Evolutionary conservation across 37 sponge, comb jelly and placozoan genomes (phyloP).

Genomic region (Axinella damicornis): DNA sequence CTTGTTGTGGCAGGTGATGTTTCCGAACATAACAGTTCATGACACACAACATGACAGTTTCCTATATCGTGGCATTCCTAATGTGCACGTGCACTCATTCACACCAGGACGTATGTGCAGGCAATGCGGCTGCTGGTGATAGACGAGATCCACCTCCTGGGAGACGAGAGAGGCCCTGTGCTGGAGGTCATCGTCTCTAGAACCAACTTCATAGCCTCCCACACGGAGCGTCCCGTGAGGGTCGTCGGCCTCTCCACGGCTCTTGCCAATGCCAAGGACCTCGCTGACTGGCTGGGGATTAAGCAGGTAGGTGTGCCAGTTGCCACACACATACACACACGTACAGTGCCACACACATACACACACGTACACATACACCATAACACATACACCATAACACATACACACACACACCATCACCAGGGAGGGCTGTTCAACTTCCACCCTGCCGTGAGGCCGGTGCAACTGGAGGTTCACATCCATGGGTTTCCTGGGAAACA

Average conservation of each 20-base stretch:
- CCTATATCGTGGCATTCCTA: too few species aligned
- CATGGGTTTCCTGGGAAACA: conserved; percentile 96
- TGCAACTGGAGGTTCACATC: conserved; percentile 98
- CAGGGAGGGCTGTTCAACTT: conserved; percentile 97
- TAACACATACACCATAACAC: too few species aligned
- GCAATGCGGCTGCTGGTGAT: conserved; percentile 91
- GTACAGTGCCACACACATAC: not conserved
- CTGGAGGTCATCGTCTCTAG: conserved; percentile 98
- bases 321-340: not conserved
- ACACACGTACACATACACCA: too few species aligned
- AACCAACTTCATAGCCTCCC: conserved; percentile 97
- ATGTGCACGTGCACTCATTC: too few species aligned
- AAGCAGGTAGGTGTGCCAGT: conserved; percentile 55
- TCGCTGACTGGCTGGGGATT: conserved; percentile 96
- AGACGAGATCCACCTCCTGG: conserved; percentile 99
- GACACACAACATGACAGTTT: too few species aligned
- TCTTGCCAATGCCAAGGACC: conserved; percentile 95
- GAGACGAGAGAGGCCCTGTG: conserved; percentile 97
- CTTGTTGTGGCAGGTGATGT: too few species aligned
- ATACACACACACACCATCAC: not conserved
- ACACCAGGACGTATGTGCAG: conserved; percentile 72
- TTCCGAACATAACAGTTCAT: too few species aligned
- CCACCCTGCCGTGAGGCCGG: conserved; percentile 97
- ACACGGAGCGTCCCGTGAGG: conserved; percentile 88
- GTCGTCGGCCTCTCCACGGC: conserved; percentile 97